These are phyloP conservation scores for Epinephelus fuscoguttatus DNA, from an alignment of 2,113 vertebrate genomes.

Conservation along the genomic window DNA sequence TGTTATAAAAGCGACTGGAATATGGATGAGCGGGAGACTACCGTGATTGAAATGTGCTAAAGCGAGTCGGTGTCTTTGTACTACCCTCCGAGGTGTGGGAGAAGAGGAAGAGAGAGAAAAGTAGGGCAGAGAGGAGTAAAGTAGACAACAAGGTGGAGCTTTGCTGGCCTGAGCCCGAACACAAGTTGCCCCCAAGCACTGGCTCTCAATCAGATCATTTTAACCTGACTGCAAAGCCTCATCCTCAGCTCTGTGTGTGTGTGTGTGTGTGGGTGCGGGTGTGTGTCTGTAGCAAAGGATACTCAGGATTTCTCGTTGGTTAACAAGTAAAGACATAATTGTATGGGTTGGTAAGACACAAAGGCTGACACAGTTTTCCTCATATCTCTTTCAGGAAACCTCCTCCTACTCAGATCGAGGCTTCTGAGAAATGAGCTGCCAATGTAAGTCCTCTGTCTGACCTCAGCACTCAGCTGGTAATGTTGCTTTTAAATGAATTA, in stretches of 20 bases:
- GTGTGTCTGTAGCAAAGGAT: constrained; percentile 29
- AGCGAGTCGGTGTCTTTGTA: constrained; percentile 54
- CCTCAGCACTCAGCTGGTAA: constrained; percentile 44
- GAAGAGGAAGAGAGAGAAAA: constrained; percentile 47
- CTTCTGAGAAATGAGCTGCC: constrained; percentile 74
- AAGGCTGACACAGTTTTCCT: constrained; percentile 52
- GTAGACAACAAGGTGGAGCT: constrained; percentile 64
- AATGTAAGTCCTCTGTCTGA: constrained; percentile 80
- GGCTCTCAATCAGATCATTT: constrained; percentile 66
- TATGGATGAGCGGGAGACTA: constrained; percentile 69
- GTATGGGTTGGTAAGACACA: constrained; percentile 29
- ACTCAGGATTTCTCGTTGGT: constrained; percentile 19
- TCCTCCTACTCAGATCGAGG: constrained; percentile 32
- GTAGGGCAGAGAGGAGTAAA: constrained; percentile 63
- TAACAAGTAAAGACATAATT: constrained; percentile 48
- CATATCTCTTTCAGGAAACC: constrained; percentile 74
- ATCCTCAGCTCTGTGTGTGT: constrained; percentile 22
- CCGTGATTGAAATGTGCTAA: constrained; percentile 66
- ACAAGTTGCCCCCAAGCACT: constrained; percentile 56
- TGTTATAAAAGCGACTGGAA: constrained; percentile 55
- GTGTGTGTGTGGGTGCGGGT: neutral
- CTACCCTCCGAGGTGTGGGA: constrained; percentile 46
- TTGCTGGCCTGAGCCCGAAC: constrained; percentile 43
- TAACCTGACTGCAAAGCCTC: constrained; percentile 51
- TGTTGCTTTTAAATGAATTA: constrained; percentile 59